phyloP scores from a whole-genome alignment of 2,888 invertebrate species.

The Odontothrips loti region DNA sequence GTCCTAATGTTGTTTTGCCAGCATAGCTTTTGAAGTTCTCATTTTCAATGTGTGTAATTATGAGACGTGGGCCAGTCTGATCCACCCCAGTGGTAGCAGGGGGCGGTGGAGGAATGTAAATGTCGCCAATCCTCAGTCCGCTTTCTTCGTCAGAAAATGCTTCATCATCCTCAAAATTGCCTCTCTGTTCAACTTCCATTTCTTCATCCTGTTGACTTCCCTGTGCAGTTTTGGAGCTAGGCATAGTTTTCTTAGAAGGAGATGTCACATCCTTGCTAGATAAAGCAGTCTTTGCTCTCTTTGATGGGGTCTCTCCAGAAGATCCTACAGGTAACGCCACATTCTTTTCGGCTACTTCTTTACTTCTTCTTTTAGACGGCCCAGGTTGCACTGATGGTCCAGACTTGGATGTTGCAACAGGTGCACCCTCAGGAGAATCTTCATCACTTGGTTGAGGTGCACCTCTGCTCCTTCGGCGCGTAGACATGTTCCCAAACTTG shows the following conservation, averaged over 20 bases:
- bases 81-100: slow-evolving; percentile 59
- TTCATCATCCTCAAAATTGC: slow-evolving; percentile 25
- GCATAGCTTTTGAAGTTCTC: slow-evolving; percentile 97
- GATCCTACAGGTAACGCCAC: not conserved
- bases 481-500: not conserved
- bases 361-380: not conserved
- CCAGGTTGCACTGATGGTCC: not conserved
- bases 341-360: not conserved
- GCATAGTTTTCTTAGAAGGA: not conserved
- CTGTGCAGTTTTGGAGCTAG: not conserved
- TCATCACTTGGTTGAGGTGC: not conserved
- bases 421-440: not conserved
- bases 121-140: slow-evolving; percentile 69
- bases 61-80: slow-evolving; percentile 72
- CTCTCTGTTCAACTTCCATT: slow-evolving; percentile 34
- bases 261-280: not conserved
- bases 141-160: slow-evolving; percentile 57
- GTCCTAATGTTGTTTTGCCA: slow-evolving; percentile 75
- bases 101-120: slow-evolving; percentile 77
- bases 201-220: not conserved
- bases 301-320: not conserved
- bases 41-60: slow-evolving; percentile 87
- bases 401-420: not conserved
- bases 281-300: not conserved
- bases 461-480: not conserved